Conservation (phyloP, 2,888 invertebrate species). For the Leistus spinibarbis region DNA sequence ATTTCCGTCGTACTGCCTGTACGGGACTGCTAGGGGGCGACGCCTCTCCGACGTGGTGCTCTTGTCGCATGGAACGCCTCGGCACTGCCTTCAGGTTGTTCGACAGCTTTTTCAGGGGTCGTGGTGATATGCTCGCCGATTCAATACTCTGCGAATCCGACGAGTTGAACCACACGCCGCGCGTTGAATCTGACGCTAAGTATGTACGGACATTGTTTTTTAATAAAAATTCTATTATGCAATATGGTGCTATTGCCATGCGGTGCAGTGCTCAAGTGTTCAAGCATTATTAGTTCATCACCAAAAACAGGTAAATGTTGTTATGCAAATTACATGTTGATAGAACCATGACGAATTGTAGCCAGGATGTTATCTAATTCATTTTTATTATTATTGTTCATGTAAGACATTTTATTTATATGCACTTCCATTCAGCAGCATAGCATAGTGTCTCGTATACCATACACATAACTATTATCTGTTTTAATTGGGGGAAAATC, state of each 20-base stretch:
- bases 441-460: too few species aligned
- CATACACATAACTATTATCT: too few species aligned
- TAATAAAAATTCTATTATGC: too few species aligned
- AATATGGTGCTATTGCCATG: background rate
- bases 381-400: too few species aligned
- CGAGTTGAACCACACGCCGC: constrained; percentile 55
- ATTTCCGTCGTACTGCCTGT: constrained; percentile 53
- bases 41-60: constrained; percentile 47
- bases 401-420: too few species aligned
- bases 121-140: constrained; percentile 65
- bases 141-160: constrained; percentile 53
- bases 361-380: too few species aligned
- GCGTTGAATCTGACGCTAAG: constrained; percentile 50
- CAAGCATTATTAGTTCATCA: background rate
- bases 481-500: too few species aligned
- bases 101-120: constrained; percentile 70
- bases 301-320: too few species aligned
- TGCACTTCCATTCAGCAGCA: too few species aligned
- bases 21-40: constrained; percentile 56
- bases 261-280: background rate
- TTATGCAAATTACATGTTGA: too few species aligned
- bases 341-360: too few species aligned
- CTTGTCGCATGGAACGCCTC: constrained; percentile 52
- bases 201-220: too few species aligned
- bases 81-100: constrained; percentile 55